A percentile compares a stretch with the other conserved stretches of the same genome.
These are phyloP conservation scores for Amphibalanus amphitrite DNA, from an alignment of 1,140 invertebrate species.

Conservation along the genomic window DNA sequence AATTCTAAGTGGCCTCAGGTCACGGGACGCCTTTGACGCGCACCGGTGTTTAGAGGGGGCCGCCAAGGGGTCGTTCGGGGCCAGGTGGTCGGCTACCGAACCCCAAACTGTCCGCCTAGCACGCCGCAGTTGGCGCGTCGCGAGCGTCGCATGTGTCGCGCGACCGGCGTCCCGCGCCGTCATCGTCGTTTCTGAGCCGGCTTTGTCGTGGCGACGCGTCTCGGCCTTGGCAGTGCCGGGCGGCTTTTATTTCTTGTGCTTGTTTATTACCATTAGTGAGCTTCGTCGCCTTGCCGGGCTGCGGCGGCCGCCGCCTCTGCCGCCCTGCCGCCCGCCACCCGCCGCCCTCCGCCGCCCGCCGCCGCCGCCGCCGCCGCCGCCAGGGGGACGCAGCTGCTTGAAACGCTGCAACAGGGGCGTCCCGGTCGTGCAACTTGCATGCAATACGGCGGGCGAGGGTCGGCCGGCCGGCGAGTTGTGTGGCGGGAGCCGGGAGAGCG, in stretches of 20 bases:
- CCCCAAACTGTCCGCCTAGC: no score
- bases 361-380: slow-evolving; percentile 24
- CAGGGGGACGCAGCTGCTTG: slow-evolving; percentile 25
- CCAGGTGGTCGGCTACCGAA: no score
- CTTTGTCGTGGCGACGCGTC: neutral
- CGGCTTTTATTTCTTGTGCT: neutral
- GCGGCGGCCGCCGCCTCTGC: neutral
- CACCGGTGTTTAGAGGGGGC: no score
- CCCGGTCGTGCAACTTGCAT: slow-evolving; percentile 10
- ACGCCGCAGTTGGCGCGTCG: no score
- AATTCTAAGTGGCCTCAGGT: no score
- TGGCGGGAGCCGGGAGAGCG: slow-evolving; percentile 27
- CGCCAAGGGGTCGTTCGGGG: no score
- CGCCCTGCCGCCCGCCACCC: slow-evolving; percentile 6
- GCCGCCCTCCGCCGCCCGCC: slow-evolving; percentile 24
- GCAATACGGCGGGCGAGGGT: slow-evolving; percentile 4
- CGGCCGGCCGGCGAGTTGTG: slow-evolving; percentile 18
- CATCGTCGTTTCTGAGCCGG: no score
- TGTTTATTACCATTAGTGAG: neutral
- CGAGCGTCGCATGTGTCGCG: no score
- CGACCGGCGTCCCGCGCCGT: no score
- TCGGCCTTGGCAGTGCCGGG: neutral
- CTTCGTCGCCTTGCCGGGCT: neutral
- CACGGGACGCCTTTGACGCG: neutral
- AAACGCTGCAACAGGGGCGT: slow-evolving; percentile 18